Evolutionary conservation across 2,797 vertebrate genomes (phyloP).

Genomic region (Falco concolor): DNA sequence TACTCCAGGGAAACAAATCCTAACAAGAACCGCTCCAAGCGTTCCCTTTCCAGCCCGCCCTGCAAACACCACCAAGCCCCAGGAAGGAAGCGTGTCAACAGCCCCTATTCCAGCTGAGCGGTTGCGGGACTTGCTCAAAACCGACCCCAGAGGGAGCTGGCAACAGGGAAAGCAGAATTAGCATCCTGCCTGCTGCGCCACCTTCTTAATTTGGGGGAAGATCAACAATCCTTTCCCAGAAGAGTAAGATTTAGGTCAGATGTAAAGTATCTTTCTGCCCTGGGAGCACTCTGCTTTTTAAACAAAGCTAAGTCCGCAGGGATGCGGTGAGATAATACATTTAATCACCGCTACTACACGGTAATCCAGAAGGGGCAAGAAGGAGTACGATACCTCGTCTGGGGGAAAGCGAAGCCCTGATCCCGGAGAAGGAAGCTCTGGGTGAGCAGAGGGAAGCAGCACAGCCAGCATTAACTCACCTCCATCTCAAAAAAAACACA

Average conservation of each 20-base stretch:
- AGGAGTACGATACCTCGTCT: rapidly evolving
- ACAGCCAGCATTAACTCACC: neutral
- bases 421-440: neutral
- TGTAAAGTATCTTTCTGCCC: neutral
- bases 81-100: rapidly evolving
- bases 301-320: neutral
- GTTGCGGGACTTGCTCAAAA: neutral
- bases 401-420: rapidly evolving
- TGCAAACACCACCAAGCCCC: rapidly evolving
- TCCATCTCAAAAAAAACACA: no score
- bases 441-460: neutral
- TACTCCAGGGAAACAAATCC: rapidly evolving
- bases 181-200: neutral
- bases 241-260: neutral
- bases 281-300: neutral
- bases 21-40: rapidly evolving
- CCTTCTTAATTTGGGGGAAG: neutral
- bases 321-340: rapidly evolving
- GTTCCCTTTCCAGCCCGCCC: neutral
- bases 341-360: neutral
- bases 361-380: neutral
- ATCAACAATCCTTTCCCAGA: neutral
- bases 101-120: neutral
- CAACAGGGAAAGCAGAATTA: rapidly evolving
- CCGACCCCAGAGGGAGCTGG: neutral